Evolutionary conservation across 1,140 invertebrate genomes (phyloP).

Genomic region (Stegodyphus mimosarum): DNA sequence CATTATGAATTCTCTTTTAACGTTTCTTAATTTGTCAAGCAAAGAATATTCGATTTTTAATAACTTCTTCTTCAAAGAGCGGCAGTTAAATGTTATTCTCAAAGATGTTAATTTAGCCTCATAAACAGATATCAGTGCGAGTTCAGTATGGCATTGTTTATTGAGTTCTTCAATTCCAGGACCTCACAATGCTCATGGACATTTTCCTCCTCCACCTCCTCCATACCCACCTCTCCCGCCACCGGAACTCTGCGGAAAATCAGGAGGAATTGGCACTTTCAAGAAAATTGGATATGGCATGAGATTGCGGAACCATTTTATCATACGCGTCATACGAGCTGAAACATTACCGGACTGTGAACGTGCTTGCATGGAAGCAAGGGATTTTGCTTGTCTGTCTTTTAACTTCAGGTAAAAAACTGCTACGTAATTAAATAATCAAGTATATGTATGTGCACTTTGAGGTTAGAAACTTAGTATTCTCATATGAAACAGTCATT

Average conservation of each 20-base stretch:
- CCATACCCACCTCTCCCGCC: constrained; percentile 34
- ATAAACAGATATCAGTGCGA: no score
- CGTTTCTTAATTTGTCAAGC: no score
- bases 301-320: constrained; percentile 81
- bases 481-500: no score
- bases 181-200: constrained; percentile 39
- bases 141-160: no score
- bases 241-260: constrained; percentile 39
- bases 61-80: no score
- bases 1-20: no score
- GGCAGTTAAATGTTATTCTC: no score
- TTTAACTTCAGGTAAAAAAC: constrained; percentile 81
- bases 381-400: constrained; percentile 87
- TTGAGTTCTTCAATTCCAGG: neutral
- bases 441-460: no score
- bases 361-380: constrained; percentile 78
- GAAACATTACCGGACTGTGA: constrained; percentile 82
- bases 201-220: constrained; percentile 28
- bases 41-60: no score
- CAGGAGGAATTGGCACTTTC: constrained; percentile 55
- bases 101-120: no score
- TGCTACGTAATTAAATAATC: neutral
- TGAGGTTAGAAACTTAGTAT: no score
- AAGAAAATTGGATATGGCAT: constrained; percentile 76
- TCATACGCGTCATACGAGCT: constrained; percentile 79